Conservation (phyloP, 2,797 vertebrate genomes). For the Poeciliopsis paucimaculata region DNA sequence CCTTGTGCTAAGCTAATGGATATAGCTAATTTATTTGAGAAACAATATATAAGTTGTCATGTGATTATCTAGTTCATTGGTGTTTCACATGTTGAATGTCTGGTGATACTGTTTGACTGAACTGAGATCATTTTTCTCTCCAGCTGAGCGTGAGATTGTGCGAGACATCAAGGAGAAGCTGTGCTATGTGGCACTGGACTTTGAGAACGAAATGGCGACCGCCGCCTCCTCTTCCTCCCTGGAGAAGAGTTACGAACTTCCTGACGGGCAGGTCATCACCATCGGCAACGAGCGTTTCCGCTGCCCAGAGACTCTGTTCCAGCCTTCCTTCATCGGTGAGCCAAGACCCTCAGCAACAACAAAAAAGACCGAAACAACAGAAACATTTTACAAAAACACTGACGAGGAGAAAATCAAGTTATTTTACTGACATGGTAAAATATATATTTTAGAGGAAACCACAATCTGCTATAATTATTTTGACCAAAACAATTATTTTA, state of each 20-base stretch:
- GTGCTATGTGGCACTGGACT: slow-evolving; percentile 85
- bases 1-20: no score
- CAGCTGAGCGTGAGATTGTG: slow-evolving; percentile 86
- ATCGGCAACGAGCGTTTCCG: slow-evolving; percentile 98
- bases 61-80: background rate
- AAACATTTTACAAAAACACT: background rate
- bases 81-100: background rate
- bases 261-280: slow-evolving; percentile 97
- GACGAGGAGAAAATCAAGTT: background rate
- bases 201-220: slow-evolving; percentile 86
- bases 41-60: background rate
- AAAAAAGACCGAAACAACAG: background rate
- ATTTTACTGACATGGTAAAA: background rate
- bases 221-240: slow-evolving; percentile 85
- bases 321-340: slow-evolving; percentile 93
- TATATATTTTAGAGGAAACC: no score
- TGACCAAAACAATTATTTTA: background rate
- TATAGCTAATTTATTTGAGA: no score
- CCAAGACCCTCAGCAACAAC: background rate
- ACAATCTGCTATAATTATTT: background rate
- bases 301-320: slow-evolving; percentile 95
- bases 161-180: slow-evolving; percentile 87
- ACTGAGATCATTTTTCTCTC: background rate
- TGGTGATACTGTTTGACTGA: background rate
- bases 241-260: slow-evolving; percentile 90